Percentiles rank a stretch among this genome's conserved stretches.
These are phyloP conservation scores for Ceuthmochares aereus DNA, from an alignment of 2,113 vertebrate genomes.

Conservation along the genomic window DNA sequence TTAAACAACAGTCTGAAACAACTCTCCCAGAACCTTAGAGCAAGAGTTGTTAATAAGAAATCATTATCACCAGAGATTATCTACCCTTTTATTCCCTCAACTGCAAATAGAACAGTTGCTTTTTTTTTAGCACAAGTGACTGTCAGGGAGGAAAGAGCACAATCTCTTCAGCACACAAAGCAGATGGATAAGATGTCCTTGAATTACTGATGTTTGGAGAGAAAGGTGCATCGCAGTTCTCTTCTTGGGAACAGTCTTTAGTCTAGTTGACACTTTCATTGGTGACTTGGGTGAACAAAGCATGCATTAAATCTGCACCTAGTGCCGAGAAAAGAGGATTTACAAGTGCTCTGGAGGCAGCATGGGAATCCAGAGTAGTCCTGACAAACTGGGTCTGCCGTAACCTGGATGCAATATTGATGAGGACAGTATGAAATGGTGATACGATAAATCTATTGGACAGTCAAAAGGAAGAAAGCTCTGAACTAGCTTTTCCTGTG, in stretches of 20 bases:
- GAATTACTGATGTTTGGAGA: background rate
- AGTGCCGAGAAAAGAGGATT: constrained; percentile 11
- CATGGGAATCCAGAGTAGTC: background rate
- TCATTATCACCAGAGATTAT: background rate
- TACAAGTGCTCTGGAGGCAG: constrained; percentile 4
- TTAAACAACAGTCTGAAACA: background rate
- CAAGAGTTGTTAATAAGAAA: background rate
- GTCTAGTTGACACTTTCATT: background rate
- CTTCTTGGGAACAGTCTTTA: background rate
- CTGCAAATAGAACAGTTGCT: background rate
- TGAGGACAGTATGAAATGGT: background rate
- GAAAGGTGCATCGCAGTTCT: rapidly evolving
- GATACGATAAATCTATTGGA: background rate
- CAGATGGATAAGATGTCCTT: background rate
- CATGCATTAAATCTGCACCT: background rate
- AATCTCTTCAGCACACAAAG: background rate
- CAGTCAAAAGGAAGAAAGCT: background rate
- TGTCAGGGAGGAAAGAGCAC: background rate
- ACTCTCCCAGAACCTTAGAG: background rate
- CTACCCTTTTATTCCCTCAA: background rate
- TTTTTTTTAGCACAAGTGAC: background rate
- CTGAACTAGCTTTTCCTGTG: background rate
- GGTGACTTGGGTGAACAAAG: background rate
- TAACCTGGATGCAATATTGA: background rate
- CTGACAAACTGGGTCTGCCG: background rate